These are phyloP conservation scores for Procapra przewalskii DNA, from an alignment of 2,113 vertebrate genomes.

Conservation along the genomic window DNA sequence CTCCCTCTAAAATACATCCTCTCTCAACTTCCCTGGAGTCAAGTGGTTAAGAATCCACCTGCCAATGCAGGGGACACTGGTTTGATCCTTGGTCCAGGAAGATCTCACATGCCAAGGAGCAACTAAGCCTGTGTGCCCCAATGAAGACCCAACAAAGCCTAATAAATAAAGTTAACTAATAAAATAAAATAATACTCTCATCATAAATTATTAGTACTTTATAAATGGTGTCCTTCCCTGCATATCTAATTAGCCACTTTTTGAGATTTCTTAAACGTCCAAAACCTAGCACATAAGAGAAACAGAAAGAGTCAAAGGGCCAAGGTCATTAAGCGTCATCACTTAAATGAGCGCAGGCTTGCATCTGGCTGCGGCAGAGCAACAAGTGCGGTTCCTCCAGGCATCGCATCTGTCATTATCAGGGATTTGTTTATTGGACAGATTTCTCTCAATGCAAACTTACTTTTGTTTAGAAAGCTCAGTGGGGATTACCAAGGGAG, in stretches of 20 bases:
- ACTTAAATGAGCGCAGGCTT: accelerated
- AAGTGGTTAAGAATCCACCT: not conserved
- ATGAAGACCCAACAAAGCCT: not conserved
- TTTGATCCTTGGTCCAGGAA: not conserved
- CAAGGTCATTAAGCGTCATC: too few relatives aligned
- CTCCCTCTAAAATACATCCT: slow-evolving; percentile 10
- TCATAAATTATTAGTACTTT: slow-evolving; percentile 2
- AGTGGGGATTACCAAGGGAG: not conserved
- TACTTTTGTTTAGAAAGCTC: not conserved
- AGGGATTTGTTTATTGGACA: not conserved
- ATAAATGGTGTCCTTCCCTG: not conserved
- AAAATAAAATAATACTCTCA: not conserved
- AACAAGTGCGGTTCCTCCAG: not conserved
- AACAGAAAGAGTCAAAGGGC: not conserved
- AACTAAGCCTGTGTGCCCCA: not conserved
- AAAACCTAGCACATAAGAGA: not conserved
- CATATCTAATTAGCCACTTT: not conserved
- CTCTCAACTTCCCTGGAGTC: not conserved
- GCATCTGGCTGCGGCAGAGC: not conserved
- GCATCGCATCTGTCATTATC: accelerated
- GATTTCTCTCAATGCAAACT: not conserved
- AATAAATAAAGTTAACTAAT: not conserved
- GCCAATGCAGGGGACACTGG: not conserved
- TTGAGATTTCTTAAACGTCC: not conserved
- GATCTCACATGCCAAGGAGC: not conserved